Evolutionary conservation across 2,888 invertebrate species (phyloP).

Genomic region (Drosophila infuscata): DNA sequence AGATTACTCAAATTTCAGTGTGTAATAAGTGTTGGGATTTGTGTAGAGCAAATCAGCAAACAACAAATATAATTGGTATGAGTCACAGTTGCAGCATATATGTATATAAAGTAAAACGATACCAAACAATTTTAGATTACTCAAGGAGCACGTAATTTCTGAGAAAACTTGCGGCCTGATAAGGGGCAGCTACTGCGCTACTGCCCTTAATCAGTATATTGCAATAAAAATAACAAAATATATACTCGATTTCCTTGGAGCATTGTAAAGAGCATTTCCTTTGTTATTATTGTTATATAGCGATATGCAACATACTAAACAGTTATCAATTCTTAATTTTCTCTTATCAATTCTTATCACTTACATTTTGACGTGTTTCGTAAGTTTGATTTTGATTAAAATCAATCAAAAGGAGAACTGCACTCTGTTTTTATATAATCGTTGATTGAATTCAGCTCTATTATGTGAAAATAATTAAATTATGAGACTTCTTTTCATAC

Average conservation of each 20-base stretch:
- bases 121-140: background rate
- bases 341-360: conserved; percentile 23
- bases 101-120: background rate
- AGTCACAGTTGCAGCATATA: conserved; percentile 33
- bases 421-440: conserved; percentile 3
- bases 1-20: conserved; percentile 25
- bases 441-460: background rate
- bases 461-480: conserved; percentile 33
- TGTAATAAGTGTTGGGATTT: conserved; percentile 39
- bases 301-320: background rate
- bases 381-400: background rate
- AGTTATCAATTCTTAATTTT: background rate
- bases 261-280: conserved; percentile 9
- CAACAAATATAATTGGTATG: conserved; percentile 51
- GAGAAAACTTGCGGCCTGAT: conserved; percentile 29
- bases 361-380: conserved; percentile 34
- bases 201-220: conserved; percentile 28
- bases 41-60: conserved; percentile 29
- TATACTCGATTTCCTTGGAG: background rate
- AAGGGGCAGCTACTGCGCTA: conserved; percentile 14
- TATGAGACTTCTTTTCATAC: conserved; percentile 35
- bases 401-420: conserved; percentile 10
- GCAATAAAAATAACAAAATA: conserved; percentile 25
- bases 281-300: background rate
- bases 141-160: conserved; percentile 11